A percentile compares a stretch with the other conserved stretches of the same genome.
These are phyloP conservation scores for Stratiolaelaps scimitus DNA, from an alignment of 1,140 invertebrate genomes.

Conservation along the genomic window DNA sequence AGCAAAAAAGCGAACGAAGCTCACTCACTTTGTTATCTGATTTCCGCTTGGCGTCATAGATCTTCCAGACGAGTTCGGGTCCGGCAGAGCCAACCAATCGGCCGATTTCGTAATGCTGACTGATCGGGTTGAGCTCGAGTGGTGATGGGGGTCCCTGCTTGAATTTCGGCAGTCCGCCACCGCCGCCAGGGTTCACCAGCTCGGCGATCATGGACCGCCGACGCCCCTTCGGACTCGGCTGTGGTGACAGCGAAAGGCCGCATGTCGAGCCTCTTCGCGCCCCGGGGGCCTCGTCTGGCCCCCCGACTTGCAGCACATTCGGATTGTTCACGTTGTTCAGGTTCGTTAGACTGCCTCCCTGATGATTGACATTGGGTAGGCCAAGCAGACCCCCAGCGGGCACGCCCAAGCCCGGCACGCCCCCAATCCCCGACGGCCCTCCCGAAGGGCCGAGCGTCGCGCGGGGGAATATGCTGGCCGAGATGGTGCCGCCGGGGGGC, in stretches of 20 bases:
- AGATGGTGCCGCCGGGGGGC: not conserved
- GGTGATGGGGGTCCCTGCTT: constrained; percentile 36
- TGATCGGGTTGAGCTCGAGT: constrained; percentile 67
- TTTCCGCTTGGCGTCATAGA: constrained; percentile 75
- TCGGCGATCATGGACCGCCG: constrained; percentile 26
- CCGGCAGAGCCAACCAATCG: constrained; percentile 73
- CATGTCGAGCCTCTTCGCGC: constrained; percentile 9
- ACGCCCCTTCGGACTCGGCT: constrained; percentile 11
- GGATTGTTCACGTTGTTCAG: not conserved
- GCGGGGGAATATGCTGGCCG: constrained; percentile 23
- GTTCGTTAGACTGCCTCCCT: no score
- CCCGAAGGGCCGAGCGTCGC: constrained; percentile 14
- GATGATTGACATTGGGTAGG: no score
- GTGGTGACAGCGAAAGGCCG: constrained; percentile 12
- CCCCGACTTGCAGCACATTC: constrained; percentile 28
- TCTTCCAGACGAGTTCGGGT: constrained; percentile 79
- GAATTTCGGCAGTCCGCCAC: constrained; percentile 26
- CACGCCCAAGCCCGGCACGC: no score
- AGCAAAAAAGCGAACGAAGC: no score
- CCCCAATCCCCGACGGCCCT: no score
- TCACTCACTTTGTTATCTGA: constrained; percentile 74
- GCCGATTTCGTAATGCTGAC: constrained; percentile 74
- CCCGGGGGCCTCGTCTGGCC: constrained; percentile 29
- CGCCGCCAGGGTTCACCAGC: constrained; percentile 22
- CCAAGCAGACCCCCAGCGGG: no score